phyloP scores from a whole-genome alignment of 2,797 vertebrate genomes.

The Channa striata region DNA sequence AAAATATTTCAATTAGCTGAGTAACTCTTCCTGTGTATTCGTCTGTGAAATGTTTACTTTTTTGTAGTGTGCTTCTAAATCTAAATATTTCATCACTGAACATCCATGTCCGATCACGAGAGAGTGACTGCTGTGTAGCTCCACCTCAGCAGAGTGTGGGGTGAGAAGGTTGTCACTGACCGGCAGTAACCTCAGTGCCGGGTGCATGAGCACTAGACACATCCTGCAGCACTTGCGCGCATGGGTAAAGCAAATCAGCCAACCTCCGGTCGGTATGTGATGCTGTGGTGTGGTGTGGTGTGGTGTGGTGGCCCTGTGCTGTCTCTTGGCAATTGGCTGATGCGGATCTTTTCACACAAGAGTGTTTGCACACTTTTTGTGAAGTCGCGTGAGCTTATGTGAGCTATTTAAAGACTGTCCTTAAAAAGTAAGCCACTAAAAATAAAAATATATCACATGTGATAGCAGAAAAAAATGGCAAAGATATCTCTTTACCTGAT shows the following conservation, averaged over 20 bases:
- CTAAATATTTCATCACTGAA: not conserved
- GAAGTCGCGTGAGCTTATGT: conserved; percentile 14
- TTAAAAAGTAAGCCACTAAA: not conserved
- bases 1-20: no score
- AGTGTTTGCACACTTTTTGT: conserved; percentile 25
- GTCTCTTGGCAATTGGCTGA: conserved; percentile 68
- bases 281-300: conserved; percentile 66
- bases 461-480: not conserved
- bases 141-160: conserved; percentile 12
- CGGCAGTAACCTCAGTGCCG: conserved; percentile 55
- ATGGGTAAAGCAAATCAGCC: conserved; percentile 12
- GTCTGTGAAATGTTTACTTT: not conserved
- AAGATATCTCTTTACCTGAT: not conserved
- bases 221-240: conserved; percentile 44
- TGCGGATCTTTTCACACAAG: conserved; percentile 63
- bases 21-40: not conserved
- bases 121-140: not conserved
- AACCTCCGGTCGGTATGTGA: conserved; percentile 59
- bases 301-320: conserved; percentile 57
- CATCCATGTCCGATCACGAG: not conserved
- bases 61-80: not conserved
- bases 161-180: conserved; percentile 53
- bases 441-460: not conserved
- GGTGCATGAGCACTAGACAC: conserved; percentile 42
- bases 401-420: conserved; percentile 14